Base-by-base conservation (phyloP, 23 tunicate species). In the Styela plicata region DNA sequence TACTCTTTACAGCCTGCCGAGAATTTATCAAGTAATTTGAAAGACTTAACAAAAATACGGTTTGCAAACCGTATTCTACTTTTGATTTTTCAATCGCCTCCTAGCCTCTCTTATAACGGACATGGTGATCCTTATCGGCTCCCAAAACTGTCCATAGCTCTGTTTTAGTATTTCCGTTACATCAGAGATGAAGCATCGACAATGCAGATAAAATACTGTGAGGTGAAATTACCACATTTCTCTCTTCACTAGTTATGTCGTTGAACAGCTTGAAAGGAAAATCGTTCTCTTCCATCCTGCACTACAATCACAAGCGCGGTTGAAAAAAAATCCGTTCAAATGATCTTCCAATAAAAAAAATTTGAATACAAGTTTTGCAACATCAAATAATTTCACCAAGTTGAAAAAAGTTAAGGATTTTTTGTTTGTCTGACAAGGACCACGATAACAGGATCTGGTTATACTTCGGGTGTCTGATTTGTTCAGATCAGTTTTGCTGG, bases 171-270 rank as follows among this genome's bases (percentile, higher is more conserved):
- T 78, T 70, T 35, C 75, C 88, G 22, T 71, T 36, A 5, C 85
- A 53, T 1, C 94, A 87, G 3, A 83, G 80, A 22, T 78, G 74
- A 1, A 79, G 30, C 88, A 89, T 84, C 2, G 84, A 66, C 80
- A 89, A 17, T 30, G 79, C 94, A 36, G 67, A 29, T 5, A 88
- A 77, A 29, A 89, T 79, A 33, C 94, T 89, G 31, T 37, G 64
- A 10, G 94, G 94, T 1, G 94, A 89, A 34, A 77, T 32, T 33
- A 89, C 83, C 21, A 89, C 25, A 44, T 89, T 89, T 3, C 53
- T 68, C 2, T 16, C 23, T 33, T 33, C 77, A 1, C 29, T 25
- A 19, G 24, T 69, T 25, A 69, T 19, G n/a, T 69, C 20, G 0
- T 69, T 24, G 74, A 29, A 10, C 36, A 35, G 74, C 75, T 81